phyloP scores from a whole-genome alignment of 2,888 invertebrate genomes.

The Rhagonycha fulva region DNA sequence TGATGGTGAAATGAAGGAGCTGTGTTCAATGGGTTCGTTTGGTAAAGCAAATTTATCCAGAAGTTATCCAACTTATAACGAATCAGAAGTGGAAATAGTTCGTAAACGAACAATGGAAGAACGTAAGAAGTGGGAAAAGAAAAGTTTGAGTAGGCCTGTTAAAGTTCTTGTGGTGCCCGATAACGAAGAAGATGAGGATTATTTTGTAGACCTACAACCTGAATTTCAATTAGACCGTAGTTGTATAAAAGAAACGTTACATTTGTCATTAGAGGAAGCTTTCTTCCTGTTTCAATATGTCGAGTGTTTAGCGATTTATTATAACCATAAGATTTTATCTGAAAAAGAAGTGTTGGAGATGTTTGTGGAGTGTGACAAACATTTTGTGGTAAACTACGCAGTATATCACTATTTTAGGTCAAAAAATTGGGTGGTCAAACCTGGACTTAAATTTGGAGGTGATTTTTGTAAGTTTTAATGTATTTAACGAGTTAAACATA shows the following conservation, averaged over 20 bases:
- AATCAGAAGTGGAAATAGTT: slow-evolving; percentile 58
- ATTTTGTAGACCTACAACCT: slow-evolving; percentile 64
- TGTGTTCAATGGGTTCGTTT: slow-evolving; percentile 76
- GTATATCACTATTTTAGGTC: slow-evolving; percentile 84
- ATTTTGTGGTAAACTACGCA: slow-evolving; percentile 72
- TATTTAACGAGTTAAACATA: too few species aligned
- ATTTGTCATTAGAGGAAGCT: slow-evolving; percentile 76
- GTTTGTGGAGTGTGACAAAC: slow-evolving; percentile 61
- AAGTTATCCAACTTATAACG: slow-evolving; percentile 48
- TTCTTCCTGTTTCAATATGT: slow-evolving; percentile 73
- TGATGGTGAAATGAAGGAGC: slow-evolving; percentile 61
- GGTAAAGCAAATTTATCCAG: slow-evolving; percentile 66
- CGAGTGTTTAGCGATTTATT: slow-evolving; percentile 67
- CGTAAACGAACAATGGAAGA: slow-evolving; percentile 64
- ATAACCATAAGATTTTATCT: slow-evolving; percentile 58
- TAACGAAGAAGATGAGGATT: slow-evolving; percentile 68
- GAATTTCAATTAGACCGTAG: slow-evolving; percentile 64
- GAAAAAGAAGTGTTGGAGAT: slow-evolving; percentile 62
- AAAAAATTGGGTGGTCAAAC: slow-evolving; percentile 90
- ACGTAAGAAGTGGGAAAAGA: slow-evolving; percentile 61
- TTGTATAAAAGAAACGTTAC: slow-evolving; percentile 65
- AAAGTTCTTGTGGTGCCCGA: slow-evolving; percentile 67
- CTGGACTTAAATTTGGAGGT: slow-evolving; percentile 87
- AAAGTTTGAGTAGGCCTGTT: slow-evolving; percentile 38
- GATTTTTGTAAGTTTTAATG: slow-evolving; percentile 75